Evolutionary conservation across 2,797 vertebrate genomes (phyloP).

Genomic region (Allobates femoralis): DNA sequence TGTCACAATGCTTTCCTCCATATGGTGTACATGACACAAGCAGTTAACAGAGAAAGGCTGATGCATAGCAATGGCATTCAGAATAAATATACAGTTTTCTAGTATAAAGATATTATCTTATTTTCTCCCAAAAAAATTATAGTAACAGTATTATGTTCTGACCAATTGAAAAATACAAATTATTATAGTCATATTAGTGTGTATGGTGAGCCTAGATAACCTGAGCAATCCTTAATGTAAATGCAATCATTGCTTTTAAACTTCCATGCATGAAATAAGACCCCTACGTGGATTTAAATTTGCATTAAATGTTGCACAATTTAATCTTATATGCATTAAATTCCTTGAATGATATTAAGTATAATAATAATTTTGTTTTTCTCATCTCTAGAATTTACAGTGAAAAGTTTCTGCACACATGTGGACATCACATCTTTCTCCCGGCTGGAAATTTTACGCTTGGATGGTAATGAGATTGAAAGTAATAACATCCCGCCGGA

Average conservation of each 20-base stretch:
- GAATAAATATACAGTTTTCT: too few species aligned
- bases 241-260: background rate
- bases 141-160: too few species aligned
- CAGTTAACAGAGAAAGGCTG: too few species aligned
- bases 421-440: slow-evolving; percentile 92
- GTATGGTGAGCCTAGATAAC: too few species aligned
- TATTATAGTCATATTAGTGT: too few species aligned
- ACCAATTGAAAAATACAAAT: too few species aligned
- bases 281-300: background rate
- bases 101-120: too few species aligned
- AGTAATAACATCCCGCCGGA: slow-evolving; percentile 83
- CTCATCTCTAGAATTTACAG: slow-evolving; percentile 83
- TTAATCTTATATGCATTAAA: background rate
- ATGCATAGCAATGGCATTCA: too few species aligned
- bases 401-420: slow-evolving; percentile 91
- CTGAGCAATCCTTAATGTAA: too few species aligned
- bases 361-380: slow-evolving; percentile 20
- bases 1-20: too few species aligned
- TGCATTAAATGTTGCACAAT: background rate
- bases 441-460: slow-evolving; percentile 86
- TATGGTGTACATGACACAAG: too few species aligned
- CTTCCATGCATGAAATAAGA: background rate
- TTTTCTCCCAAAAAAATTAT: too few species aligned
- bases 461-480: slow-evolving; percentile 91
- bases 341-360: background rate